A percentile compares a stretch with the other conserved stretches of the same genome.
phyloP scores from a whole-genome alignment of 2,113 vertebrate species.

The Apteryx owenii region DNA sequence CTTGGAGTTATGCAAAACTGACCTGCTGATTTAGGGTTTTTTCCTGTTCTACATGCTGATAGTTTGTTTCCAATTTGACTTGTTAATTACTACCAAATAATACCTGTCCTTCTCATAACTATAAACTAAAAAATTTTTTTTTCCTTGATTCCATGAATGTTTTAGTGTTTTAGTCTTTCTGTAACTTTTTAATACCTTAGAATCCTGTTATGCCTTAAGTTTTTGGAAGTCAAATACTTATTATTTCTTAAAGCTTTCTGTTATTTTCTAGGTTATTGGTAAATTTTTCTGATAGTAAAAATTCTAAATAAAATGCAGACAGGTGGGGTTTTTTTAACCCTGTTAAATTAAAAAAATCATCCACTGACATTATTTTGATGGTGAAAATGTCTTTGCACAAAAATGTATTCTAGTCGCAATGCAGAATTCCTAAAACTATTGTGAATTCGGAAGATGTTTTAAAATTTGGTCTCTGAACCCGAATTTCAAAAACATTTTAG shows the following conservation, averaged over 20 bases:
- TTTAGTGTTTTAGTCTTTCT: not conserved
- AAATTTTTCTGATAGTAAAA: not conserved
- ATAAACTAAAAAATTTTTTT: not conserved
- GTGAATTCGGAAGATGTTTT: not conserved
- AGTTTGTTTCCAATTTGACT: not conserved
- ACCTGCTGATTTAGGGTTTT: not conserved
- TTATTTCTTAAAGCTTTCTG: not conserved
- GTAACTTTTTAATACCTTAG: not conserved
- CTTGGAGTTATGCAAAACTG: not conserved
- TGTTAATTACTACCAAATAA: not conserved
- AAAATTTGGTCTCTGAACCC: not conserved
- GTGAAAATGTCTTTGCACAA: not conserved
- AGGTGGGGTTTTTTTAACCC: not conserved
- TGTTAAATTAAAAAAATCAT: not conserved
- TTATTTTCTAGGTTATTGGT: not conserved
- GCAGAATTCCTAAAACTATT: not conserved
- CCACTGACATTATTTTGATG: not conserved
- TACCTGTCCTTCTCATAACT: not conserved
- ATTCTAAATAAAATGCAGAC: not conserved
- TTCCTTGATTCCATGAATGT: not conserved
- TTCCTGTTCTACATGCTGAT: not conserved
- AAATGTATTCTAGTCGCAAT: accelerated
- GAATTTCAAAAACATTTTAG: not conserved
- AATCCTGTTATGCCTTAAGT: not conserved
- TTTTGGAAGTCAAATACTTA: not conserved